Base-by-base conservation (phyloP, 2,113 vertebrate genomes). In the Grantiella picta region DNA sequence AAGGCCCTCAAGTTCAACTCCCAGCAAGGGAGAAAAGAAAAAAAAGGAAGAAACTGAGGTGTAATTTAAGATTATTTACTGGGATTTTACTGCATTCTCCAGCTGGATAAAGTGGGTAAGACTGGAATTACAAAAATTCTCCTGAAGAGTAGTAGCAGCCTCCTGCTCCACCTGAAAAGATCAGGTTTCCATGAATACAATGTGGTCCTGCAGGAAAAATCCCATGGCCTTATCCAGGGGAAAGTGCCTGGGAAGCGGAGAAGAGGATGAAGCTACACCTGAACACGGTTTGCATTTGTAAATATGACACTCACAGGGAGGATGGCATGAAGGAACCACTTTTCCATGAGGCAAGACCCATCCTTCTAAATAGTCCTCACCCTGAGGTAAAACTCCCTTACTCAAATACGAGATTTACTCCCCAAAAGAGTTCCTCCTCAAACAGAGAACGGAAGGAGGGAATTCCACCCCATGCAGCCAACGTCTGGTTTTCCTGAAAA, bases 231-330 rank as follows among this genome's bases (percentile, higher is more conserved):
- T 23, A 16, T 14, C 24, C 57, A 76, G 49, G 36, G 70, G 33
- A 64, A 79, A 8, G 35, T 36, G 24, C 33, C 24, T n/a, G 38
- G 68, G 53, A 63, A 66, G 21, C 6, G 21, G 24, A 63, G 25
- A 63, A 53, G 54, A 66, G 29, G 38, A 63, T 50, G n/a, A 88
- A 65, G 28, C 5, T 36, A 35, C 27, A 28, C 24, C n/a, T 38
- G 31, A 54, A 44, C 0, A 0, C 7, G 27, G 61, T 44, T 54
- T 61, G 10, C 7, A 52, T 69, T 36, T 64, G 31, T 28, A 70
- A 54, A 31, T 7, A 12, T 0, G 1, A 15, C 24, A 2, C 8
- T 82, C 24, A 35, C 1, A 0, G 1, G 50, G 17, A 80, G 10
- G 9, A 59, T 29, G 29, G 75, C 56, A 40, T 2, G 10, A 42